Percentiles rank a stretch among this genome's conserved stretches.
These are phyloP conservation scores for Brachyalestes nurse DNA, from an alignment of 2,797 vertebrate genomes.

Conservation along the genomic window DNA sequence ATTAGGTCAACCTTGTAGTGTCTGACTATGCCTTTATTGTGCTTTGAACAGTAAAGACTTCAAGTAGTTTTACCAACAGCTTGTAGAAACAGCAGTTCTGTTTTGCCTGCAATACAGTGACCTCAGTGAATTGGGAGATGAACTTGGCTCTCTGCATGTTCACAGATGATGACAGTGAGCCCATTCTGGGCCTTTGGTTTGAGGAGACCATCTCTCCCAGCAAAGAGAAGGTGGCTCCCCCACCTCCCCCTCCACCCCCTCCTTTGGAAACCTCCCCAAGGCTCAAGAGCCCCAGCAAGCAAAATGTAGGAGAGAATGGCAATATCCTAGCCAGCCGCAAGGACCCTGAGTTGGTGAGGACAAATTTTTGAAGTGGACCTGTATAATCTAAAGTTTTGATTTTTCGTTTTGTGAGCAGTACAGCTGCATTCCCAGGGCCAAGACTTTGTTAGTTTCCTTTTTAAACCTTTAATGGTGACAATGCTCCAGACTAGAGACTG, in stretches of 20 bases:
- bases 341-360: constrained; percentile 93
- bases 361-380: not conserved
- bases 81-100: constrained; percentile 62
- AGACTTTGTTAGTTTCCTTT: not conserved
- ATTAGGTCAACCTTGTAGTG: constrained; percentile 79
- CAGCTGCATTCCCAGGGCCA: not conserved
- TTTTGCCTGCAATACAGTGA: constrained; percentile 29
- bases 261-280: constrained; percentile 92
- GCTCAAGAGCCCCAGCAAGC: constrained; percentile 95
- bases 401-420: not conserved
- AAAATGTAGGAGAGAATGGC: constrained; percentile 90
- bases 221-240: constrained; percentile 95
- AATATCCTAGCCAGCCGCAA: constrained; percentile 98
- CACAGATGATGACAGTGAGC: constrained; percentile 98
- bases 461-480: not conserved
- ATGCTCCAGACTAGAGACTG: not conserved
- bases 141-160: constrained; percentile 49
- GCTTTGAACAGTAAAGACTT: constrained; percentile 72
- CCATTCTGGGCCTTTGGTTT: constrained; percentile 98
- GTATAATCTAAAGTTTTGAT: not conserved
- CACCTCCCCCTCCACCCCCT: constrained; percentile 90
- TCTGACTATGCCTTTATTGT: constrained; percentile 69
- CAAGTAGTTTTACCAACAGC: constrained; percentile 63
- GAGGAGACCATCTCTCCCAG: constrained; percentile 98
- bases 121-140: constrained; percentile 23